Evolutionary conservation across 2,888 invertebrate species (phyloP), one percentile per base, ranked within the genome.

Genomic region (Leptura quadrifasciata): DNA sequence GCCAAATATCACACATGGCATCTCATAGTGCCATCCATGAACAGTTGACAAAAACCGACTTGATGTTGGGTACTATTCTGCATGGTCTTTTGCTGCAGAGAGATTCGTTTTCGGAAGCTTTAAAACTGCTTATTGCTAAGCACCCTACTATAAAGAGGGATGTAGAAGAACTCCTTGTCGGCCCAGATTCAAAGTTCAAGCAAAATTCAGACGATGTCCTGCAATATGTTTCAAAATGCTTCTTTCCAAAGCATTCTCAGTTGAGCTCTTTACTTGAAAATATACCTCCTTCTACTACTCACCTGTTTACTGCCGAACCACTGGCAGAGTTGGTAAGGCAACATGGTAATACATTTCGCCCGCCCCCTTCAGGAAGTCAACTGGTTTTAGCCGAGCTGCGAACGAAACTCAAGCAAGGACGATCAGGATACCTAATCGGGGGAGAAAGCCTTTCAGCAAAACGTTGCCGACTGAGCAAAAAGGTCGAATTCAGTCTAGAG

Each of bases 161-260:
- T 17, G 54, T 65, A 0, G 17, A 54, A 3, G 24, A 52, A 2
- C 3, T 21, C 24, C 47, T 65, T 9, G 57, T 39, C 12, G 79
- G 72, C 5, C 20, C 68, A 8, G 74, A 74, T 18, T 72, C 76
- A 8, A 35, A 58, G 2, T 79, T 77, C 67, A 76, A 52, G 39
- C 20, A 54, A 18, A n/a, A 35, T n/a, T 80, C 80, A 18, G 75
- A 79, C 64, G 78, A 80, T 55, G n/a, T 80, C 15, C 24, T 80
- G 20, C 77, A 79, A 47, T 77, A 75, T 31, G 64, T 69, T 9
- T 77, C 73, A 60, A 78, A 71, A 57, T 15, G 5, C 0, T 73
- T 78, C 52, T 12, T 27, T 1, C 76, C 75, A 21, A 74, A 60
- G 39, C 27, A 78, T 73, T 6, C 15, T 12, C 31, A 67, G 10